These are phyloP conservation scores for Emys orbicularis DNA, from an alignment of 2,797 vertebrate genomes.

Conservation along the genomic window DNA sequence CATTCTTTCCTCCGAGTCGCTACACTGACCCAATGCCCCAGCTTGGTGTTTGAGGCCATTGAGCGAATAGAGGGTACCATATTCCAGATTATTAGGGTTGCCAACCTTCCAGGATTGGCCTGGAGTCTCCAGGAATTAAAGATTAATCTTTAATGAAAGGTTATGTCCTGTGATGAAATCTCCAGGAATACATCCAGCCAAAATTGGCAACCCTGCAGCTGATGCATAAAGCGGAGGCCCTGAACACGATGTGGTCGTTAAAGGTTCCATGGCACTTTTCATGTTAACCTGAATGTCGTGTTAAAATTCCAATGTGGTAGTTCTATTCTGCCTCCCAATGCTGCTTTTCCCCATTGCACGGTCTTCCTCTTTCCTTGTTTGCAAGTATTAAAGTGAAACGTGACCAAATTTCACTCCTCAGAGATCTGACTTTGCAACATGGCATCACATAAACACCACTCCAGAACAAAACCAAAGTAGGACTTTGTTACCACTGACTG, in stretches of 20 bases:
- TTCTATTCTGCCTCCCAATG: background rate
- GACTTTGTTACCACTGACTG: too few relatives aligned
- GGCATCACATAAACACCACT: background rate
- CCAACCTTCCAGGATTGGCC: too few relatives aligned
- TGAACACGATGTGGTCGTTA: background rate
- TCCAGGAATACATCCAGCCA: too few relatives aligned
- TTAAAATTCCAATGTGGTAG: background rate
- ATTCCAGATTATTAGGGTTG: background rate
- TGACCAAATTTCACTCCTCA: background rate
- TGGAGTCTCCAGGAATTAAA: too few relatives aligned
- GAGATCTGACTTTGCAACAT: background rate
- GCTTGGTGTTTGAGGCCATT: background rate
- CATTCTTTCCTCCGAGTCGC: background rate
- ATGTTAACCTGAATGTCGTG: background rate
- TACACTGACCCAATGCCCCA: background rate
- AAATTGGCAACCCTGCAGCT: too few relatives aligned
- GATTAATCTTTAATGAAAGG: too few relatives aligned
- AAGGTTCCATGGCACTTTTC: background rate
- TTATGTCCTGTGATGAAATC: too few relatives aligned
- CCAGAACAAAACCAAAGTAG: background rate
- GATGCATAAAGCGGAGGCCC: background rate
- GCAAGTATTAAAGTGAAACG: background rate
- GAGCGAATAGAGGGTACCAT: background rate
- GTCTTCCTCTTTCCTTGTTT: background rate
- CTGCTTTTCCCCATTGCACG: background rate